These are phyloP conservation scores for Choloepus hoffmanni DNA, from an alignment of 2,113 vertebrate species.

Conservation along the genomic window DNA sequence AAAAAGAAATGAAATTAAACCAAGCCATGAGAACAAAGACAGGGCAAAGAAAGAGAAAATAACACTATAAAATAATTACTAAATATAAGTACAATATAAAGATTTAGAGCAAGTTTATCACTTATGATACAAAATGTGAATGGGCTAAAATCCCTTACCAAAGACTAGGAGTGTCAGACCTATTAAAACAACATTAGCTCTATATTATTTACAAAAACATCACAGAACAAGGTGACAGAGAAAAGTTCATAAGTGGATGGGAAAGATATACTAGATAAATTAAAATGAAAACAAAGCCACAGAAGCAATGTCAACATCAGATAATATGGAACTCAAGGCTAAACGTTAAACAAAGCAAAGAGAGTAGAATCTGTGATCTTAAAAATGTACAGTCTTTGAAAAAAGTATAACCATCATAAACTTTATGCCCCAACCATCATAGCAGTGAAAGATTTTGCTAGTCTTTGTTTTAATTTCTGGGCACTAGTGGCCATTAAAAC, in stretches of 20 bases:
- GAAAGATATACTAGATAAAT: too few species aligned
- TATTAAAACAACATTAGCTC: not conserved
- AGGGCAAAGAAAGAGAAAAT: not conserved
- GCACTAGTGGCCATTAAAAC: too few species aligned
- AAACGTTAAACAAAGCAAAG: not conserved
- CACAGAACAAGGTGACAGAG: not conserved
- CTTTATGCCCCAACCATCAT: not conserved
- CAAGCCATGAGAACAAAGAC: not conserved
- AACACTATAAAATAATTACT: not conserved
- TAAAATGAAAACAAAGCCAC: not conserved
- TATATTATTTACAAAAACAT: not conserved
- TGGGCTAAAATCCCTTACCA: not conserved
- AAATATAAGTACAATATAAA: not conserved
- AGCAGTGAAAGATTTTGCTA: not conserved
- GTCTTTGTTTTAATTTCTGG: too few species aligned
- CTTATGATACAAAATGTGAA: not conserved
- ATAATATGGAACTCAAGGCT: not conserved
- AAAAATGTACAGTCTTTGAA: not conserved
- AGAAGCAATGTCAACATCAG: not conserved
- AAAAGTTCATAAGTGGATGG: too few species aligned
- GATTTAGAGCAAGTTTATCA: not conserved
- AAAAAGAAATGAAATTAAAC: not conserved
- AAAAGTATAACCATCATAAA: not conserved
- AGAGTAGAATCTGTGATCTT: not conserved
- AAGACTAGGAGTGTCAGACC: not conserved